Evolutionary conservation across 2,797 vertebrate genomes (phyloP), one percentile per base, ranked within the genome.

Genomic region (Sebastes taczanowskii): DNA sequence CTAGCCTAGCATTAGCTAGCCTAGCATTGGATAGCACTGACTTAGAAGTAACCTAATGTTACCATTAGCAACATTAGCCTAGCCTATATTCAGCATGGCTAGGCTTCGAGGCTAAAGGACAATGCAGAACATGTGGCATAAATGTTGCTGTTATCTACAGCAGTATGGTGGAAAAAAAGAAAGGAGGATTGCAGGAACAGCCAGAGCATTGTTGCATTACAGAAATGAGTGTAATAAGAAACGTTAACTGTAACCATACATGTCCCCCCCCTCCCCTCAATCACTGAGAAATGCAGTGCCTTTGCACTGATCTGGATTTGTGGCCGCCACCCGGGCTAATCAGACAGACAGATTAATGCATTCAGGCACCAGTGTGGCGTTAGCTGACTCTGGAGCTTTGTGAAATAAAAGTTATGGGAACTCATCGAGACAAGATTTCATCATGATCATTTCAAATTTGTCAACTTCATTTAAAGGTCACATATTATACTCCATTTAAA

Each of bases 1-100:
- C 53, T 11, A 55, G 71, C 55, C 72, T 62, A 65, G 66, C 58
- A 27, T 83, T 79, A 87, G 77, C 78, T 82, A 85, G 78, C 78
- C 53, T 77, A 79, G 71, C 74, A 49, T 5, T 60, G n/a, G 27
- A 49, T 20, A 74, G 80, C 65, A 73, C 25, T 46, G 62, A 74
- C 25, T 76, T 66, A 7, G 20, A 64, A 55, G 46, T 59, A 78
- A 30, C 65, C 11, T 14, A 58, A 42, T 69, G 34, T 70, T 77
- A 73, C 68, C 23, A 20, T 65, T 27, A 11, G 23, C 23, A 46
- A 49, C 63, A 66, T 9, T 58, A 70, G 34, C 65, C 23, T 73
- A 65, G 78, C 52, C 32, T 55, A 18, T 63, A 74, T 70, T 72
- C 27, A 74, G 58, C 11, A 4, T 0, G 60, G 20, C 27, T 60